A percentile compares a stretch with the other conserved stretches of the same genome.
phyloP scores from a whole-genome alignment of 1,140 invertebrate genomes.

The Neodiprion virginianus region DNA sequence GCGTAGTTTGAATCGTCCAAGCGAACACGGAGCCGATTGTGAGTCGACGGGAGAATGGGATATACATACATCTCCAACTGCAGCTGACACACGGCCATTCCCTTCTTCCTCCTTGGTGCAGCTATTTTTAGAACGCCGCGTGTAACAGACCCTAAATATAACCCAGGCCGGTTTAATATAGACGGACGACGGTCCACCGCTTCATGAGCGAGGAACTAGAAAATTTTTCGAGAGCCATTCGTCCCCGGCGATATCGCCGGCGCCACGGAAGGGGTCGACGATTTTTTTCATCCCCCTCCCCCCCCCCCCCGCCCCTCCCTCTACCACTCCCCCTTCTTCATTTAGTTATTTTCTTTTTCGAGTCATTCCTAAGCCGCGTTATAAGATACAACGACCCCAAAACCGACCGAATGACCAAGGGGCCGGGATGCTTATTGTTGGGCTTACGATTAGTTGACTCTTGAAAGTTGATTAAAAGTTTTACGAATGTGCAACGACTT shows the following conservation, averaged over 20 bases:
- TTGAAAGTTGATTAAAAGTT: too few species aligned
- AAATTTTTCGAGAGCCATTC: background rate
- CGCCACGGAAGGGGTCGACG: background rate
- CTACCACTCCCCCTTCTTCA: too few species aligned
- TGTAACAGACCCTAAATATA: conserved; percentile 2
- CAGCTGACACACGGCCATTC: background rate
- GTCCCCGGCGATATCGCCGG: background rate
- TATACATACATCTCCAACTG: too few species aligned
- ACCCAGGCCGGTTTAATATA: background rate
- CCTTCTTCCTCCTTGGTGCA: background rate
- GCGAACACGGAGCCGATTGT: too few species aligned
- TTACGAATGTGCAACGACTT: too few species aligned
- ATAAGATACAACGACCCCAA: background rate
- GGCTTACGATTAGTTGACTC: too few species aligned
- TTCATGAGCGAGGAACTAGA: background rate
- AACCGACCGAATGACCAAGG: background rate
- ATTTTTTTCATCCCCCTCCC: too few species aligned
- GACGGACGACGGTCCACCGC: background rate
- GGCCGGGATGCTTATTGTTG: background rate
- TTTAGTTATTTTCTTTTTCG: too few species aligned
- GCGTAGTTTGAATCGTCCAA: too few species aligned
- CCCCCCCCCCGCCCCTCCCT: too few species aligned
- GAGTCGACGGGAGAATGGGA: too few species aligned
- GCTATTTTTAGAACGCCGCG: background rate
- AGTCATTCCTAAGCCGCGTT: background rate